These are phyloP conservation scores for Sapayoa aenigma DNA, from an alignment of 2,113 vertebrate genomes.

Conservation along the genomic window DNA sequence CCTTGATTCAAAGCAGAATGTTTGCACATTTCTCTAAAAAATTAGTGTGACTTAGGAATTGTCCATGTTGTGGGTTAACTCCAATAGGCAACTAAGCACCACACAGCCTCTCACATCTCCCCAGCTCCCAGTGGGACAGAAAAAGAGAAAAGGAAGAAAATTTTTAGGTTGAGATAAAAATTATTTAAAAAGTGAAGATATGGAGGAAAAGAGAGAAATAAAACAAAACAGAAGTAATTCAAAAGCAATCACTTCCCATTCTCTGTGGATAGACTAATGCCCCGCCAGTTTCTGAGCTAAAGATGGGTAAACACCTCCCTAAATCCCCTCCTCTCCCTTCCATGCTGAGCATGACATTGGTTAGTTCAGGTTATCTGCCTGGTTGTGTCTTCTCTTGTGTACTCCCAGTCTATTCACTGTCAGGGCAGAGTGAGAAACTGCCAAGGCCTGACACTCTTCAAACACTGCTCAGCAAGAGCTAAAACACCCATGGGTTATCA, in stretches of 20 bases:
- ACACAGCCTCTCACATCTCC: background rate
- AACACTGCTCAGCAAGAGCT: background rate
- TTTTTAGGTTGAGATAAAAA: background rate
- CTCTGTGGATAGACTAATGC: background rate
- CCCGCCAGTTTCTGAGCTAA: background rate
- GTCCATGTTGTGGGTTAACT: background rate
- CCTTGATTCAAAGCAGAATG: background rate
- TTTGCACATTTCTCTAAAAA: background rate
- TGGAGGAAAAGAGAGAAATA: background rate
- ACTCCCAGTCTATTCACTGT: fast-evolving
- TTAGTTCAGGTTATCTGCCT: background rate
- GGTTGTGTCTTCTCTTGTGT: background rate
- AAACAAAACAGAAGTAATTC: background rate
- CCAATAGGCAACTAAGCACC: background rate
- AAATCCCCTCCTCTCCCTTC: background rate
- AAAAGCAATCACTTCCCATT: background rate
- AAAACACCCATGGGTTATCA: background rate
- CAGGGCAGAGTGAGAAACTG: background rate
- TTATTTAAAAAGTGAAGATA: background rate
- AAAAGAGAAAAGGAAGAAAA: background rate
- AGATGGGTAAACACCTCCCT: background rate
- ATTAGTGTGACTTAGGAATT: background rate
- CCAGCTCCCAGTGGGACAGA: background rate
- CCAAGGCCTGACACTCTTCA: background rate
- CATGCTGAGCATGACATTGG: background rate